Conservation (phyloP, 2,113 vertebrate species). For the Brachypodius melanocephalos region DNA sequence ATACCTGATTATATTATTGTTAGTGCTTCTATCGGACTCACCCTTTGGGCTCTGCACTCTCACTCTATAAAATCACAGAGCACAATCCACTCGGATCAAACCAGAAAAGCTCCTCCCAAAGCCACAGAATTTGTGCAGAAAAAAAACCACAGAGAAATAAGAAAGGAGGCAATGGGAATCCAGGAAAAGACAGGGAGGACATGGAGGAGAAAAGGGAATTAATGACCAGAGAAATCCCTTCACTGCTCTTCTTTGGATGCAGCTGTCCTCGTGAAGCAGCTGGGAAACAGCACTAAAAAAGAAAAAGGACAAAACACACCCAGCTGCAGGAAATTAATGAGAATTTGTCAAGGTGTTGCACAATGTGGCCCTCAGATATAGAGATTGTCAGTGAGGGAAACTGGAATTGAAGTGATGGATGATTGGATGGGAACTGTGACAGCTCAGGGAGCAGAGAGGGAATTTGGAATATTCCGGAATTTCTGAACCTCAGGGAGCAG, state of each 20-base stretch:
- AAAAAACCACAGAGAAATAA: background rate
- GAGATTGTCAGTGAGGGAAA: background rate
- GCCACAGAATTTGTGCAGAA: background rate
- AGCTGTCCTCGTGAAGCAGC: background rate
- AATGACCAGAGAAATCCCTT: background rate
- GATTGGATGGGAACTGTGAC: background rate
- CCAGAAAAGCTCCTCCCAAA: background rate
- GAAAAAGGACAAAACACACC: background rate
- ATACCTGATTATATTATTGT: background rate
- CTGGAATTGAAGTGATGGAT: background rate
- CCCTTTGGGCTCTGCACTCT: background rate
- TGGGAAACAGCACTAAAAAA: background rate
- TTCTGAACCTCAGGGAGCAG: background rate
- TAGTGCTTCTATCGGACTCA: background rate
- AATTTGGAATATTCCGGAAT: background rate
- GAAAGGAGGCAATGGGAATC: background rate
- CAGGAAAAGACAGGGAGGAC: background rate
- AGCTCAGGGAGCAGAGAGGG: background rate
- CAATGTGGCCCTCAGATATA: background rate
- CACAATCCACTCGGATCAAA: background rate
- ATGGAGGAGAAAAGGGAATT: rapidly evolving
- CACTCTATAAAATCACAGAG: background rate
- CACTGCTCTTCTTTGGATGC: background rate
- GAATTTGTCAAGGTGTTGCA: background rate
- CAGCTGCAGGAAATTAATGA: background rate